These are phyloP conservation scores for Chloroceryle inda DNA, from an alignment of 2,797 vertebrate genomes.

Conservation along the genomic window DNA sequence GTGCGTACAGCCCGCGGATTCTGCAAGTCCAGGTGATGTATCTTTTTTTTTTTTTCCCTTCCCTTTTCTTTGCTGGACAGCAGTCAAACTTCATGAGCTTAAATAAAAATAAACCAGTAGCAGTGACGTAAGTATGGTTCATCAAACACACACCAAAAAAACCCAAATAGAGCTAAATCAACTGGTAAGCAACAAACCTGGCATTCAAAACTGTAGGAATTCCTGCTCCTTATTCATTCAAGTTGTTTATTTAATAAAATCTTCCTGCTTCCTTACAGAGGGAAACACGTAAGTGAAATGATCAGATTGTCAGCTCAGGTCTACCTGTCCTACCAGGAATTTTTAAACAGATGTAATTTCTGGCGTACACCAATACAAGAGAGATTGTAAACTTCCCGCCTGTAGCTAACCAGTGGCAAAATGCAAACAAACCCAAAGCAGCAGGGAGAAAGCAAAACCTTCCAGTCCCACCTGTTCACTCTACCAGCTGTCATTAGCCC, in stretches of 20 bases:
- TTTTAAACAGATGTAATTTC: not conserved
- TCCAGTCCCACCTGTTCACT: not conserved
- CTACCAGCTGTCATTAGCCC: not conserved
- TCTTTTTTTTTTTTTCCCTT: not conserved
- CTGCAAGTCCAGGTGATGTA: not conserved
- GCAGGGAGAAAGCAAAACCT: not conserved
- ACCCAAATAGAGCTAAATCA: not conserved
- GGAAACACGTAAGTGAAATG: not conserved
- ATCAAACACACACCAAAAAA: not conserved
- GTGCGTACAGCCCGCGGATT: not conserved
- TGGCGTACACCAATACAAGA: not conserved
- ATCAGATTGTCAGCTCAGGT: constrained; percentile 26
- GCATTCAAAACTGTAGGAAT: constrained; percentile 38
- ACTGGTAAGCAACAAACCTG: constrained; percentile 72
- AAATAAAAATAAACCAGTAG: not conserved
- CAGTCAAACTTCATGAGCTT: not conserved
- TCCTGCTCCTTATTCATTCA: constrained; percentile 65
- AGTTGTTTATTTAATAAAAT: constrained; percentile 12
- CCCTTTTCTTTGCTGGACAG: not conserved
- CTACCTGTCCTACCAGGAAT: not conserved
- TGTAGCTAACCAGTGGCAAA: not conserved
- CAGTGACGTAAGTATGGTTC: not conserved
- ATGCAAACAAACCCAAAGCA: not conserved
- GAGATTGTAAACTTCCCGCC: not conserved
- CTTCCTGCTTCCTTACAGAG: not conserved